Conservation (phyloP, 2,113 vertebrate species). For the Egretta garzetta region DNA sequence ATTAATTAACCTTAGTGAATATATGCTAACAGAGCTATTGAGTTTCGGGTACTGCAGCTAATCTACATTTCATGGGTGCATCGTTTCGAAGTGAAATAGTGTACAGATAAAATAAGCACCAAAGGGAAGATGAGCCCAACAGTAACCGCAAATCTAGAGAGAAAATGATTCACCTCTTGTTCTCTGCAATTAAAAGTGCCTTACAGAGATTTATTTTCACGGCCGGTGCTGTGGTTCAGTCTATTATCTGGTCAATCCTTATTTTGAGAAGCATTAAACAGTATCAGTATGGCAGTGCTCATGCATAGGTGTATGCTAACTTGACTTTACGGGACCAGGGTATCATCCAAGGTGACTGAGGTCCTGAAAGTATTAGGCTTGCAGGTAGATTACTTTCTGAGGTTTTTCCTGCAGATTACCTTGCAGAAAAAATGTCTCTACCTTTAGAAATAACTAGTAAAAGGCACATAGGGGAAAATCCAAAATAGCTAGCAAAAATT, state of each 20-base stretch:
- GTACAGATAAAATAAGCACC: not conserved
- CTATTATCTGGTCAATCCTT: not conserved
- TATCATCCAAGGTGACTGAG: not conserved
- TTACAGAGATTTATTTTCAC: not conserved
- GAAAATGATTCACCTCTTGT: not conserved
- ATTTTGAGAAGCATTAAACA: not conserved
- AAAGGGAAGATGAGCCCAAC: not conserved
- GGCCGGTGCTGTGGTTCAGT: not conserved
- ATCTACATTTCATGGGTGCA: not conserved
- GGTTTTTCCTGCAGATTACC: not conserved
- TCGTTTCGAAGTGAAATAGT: not conserved
- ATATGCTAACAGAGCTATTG: not conserved
- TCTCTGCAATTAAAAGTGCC: not conserved
- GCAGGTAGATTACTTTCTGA: not conserved
- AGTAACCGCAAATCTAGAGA: not conserved
- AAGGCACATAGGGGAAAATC: not conserved
- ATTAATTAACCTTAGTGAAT: slow-evolving; percentile 39
- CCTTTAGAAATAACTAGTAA: not conserved
- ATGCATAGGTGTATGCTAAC: not conserved
- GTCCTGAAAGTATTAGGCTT: not conserved
- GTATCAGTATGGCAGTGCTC: not conserved
- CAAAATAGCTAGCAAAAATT: not conserved
- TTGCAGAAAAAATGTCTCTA: not conserved
- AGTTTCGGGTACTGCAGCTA: not conserved
- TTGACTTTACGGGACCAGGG: not conserved